Evolutionary conservation across 1,140 invertebrate genomes (phyloP).

Genomic region (Melipona quadrifasciata): DNA sequence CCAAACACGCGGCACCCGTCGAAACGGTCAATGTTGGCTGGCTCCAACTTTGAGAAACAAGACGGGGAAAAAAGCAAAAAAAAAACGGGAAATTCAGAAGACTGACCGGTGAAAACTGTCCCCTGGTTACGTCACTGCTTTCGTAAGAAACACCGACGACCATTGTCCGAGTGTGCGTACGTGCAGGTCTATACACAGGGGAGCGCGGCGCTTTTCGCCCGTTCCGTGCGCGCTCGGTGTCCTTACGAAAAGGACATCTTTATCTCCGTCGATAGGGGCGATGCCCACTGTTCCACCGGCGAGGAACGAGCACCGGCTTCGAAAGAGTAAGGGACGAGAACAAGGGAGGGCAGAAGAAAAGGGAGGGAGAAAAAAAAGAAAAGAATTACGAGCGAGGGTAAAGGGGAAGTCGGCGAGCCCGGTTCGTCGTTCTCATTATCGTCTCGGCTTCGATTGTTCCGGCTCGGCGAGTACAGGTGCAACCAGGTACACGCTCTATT

Average conservation of each 20-base stretch:
- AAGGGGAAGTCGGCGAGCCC: slow-evolving; percentile 59
- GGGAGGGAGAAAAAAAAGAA: slow-evolving; percentile 16
- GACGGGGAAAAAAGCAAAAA: too few species aligned
- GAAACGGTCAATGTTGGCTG: too few species aligned
- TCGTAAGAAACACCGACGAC: slow-evolving; percentile 21
- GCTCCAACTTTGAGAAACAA: too few species aligned
- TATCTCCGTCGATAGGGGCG: slow-evolving; percentile 49
- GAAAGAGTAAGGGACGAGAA: background rate
- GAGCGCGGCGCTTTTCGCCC: slow-evolving; percentile 34
- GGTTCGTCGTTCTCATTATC: slow-evolving; percentile 69
- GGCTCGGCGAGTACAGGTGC: slow-evolving; percentile 59
- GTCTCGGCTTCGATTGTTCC: slow-evolving; percentile 70
- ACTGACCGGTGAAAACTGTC: slow-evolving; percentile 15
- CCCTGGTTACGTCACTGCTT: slow-evolving; percentile 54
- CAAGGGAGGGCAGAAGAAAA: background rate
- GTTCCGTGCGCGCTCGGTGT: slow-evolving; percentile 37
- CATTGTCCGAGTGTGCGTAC: slow-evolving; percentile 20
- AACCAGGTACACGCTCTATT: slow-evolving; percentile 63
- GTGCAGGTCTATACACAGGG: slow-evolving; percentile 32
- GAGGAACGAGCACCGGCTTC: slow-evolving; percentile 30
- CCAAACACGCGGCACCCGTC: background rate
- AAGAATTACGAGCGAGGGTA: slow-evolving; percentile 58
- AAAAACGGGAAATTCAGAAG: background rate
- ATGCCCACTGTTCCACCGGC: slow-evolving; percentile 26
- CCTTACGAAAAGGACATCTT: slow-evolving; percentile 58